Conservation (phyloP, 2,797 vertebrate genomes). For the Gallinago nigripennis region DNA sequence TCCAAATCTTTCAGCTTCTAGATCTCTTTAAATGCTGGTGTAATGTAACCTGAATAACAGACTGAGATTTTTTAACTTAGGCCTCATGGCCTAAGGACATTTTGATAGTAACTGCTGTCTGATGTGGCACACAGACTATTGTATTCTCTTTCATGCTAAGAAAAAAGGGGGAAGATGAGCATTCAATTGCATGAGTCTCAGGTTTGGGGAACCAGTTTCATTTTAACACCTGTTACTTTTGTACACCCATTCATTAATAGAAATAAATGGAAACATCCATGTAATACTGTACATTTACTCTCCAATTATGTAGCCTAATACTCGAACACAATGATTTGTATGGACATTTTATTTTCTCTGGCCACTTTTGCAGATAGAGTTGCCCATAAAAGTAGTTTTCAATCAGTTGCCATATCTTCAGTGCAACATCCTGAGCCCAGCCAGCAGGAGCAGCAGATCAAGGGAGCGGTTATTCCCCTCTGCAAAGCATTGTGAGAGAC, state of each 20-base stretch:
- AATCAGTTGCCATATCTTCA: background rate
- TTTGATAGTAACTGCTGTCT: background rate
- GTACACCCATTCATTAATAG: background rate
- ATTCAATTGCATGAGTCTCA: background rate
- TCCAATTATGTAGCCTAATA: background rate
- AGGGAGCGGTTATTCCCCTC: background rate
- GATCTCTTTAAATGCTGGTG: background rate
- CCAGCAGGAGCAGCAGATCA: background rate
- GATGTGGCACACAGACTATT: background rate
- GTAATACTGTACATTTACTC: slow-evolving; percentile 10
- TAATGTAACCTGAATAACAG: background rate
- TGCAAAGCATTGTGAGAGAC: background rate
- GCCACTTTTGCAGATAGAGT: background rate
- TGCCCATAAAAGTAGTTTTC: background rate
- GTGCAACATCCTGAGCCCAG: background rate
- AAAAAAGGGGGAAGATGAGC: background rate
- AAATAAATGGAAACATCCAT: background rate
- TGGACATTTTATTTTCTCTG: slow-evolving; percentile 39
- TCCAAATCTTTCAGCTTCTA: background rate
- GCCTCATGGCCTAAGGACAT: background rate
- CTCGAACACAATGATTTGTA: background rate
- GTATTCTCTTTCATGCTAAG: background rate
- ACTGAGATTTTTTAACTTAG: background rate
- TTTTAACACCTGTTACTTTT: background rate
- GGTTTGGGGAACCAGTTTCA: background rate